Evolutionary conservation across 2,888 invertebrate species (phyloP), one percentile per base, ranked within the genome.

Genomic region (Eulithis testata): DNA sequence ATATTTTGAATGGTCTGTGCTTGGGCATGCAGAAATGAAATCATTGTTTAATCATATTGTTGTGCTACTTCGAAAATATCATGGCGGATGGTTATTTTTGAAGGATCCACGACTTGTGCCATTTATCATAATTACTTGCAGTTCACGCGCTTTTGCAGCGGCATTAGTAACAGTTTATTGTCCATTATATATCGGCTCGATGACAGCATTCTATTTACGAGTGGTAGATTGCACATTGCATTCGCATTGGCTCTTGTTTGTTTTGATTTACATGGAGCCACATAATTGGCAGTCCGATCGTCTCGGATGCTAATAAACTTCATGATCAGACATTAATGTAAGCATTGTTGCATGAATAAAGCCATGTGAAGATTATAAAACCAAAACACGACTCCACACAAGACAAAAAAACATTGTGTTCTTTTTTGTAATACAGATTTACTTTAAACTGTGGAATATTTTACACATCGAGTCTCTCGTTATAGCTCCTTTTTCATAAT

Each of bases 1-100:
- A 75, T 79, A 78, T 74, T 75, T 66, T 78, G 82, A 87, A 87
- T 86, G 87, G 86, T 86, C 80, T 87, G 87, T 90, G 92, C 91
- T 92, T 93, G 87, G 92, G 92, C 93, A 92, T 93, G 93, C 93
- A 93, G 93, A 91, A 91, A 93, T 92, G 91, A 85, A 85, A 84
- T 83, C 79, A 82, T 85, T 79, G 76, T 85, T 31, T 82, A 78
- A 81, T 78, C 78, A 81, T 84, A 75, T 74, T 77, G 64, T 80
- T 81, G 80, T 86, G 86, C 83, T 74, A 77, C 83, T 86, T 85
- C 72, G 76, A 82, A 82, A 77, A 69, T 63, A 54, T 2, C 40
- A 1, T 44, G 44, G 9, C 55, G 9, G 9, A n/a, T 64, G 37
- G 27, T 54, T 51, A 43, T 69, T 80, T 83, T 82, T 75, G 79